Base-by-base conservation (phyloP, 2,888 invertebrate genomes). In the Didymodactylos carnosus region DNA sequence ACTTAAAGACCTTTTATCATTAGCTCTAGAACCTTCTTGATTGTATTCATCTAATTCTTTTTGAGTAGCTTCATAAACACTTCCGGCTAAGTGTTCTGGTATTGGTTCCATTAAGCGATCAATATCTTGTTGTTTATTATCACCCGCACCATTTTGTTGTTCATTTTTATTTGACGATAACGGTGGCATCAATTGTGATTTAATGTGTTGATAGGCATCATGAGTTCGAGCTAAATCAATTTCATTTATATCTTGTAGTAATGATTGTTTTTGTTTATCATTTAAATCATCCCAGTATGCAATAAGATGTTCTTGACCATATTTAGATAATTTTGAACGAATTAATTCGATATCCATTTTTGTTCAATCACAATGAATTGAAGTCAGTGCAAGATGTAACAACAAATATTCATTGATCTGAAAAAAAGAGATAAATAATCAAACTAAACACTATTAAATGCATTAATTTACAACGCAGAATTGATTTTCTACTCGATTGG, bases 1-100 rank as follows among this genome's bases (percentile, higher is more conserved):
- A 70, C 91, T 95, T 72, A 86, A 84, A 76, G 81, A 78, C 62
- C 81, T 82, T 53, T 81, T 78, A 8, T 82, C 78, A 27, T 86
- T 80, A 51, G 83, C 81, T 70, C 81, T 76, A 62, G 83, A 78
- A 76, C 82, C 82, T 35, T 29, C 4, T 14, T 16, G 14, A 35
- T 71, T 46, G 25, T 71, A 74, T 7, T 16, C 16, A 13, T 62
- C 40, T 25, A 74, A 14, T 39, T 69, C 29, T 25, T 72, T 39
- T 3, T 16, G 13, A 11, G 25, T 71, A 6, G 46, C 23, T 39
- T 71, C 69, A 51, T 41, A 27, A 35, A 74, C 29, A 13, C 40
- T 43, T 35, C 71, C 74, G 53, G 71, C 71, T 19, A 71, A 62
- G 25, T 75, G 72, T 16, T 41, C 39, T 19, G 75, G 72, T 39